Evolutionary conservation across 92 coral and sea anemone species (phyloP).

Genomic region (Siderastrea radians): DNA sequence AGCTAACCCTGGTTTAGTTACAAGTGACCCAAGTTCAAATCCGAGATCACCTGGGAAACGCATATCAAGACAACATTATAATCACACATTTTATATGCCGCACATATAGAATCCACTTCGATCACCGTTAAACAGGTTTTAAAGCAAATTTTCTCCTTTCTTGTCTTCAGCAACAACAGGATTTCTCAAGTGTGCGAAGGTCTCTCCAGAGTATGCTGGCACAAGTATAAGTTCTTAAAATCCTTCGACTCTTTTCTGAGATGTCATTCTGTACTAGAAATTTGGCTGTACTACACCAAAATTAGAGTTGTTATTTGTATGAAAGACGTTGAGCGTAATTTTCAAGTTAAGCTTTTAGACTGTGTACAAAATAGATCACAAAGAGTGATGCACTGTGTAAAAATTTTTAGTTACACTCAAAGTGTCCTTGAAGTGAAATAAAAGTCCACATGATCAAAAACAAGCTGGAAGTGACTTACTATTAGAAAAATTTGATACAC

Average conservation of each 20-base stretch:
- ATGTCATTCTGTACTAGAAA: no score
- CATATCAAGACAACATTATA: no score
- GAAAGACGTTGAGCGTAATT: no score
- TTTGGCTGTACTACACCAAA: no score
- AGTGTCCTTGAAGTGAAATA: not conserved
- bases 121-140: not conserved
- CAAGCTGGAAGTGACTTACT: not conserved
- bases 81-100: no score
- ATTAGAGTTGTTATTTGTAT: no score
- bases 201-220: conserved; percentile 98
- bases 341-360: not conserved
- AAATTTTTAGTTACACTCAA: not conserved
- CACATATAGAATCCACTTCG: no score
- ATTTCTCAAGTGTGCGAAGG: conserved; percentile 96
- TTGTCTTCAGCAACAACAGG: conserved; percentile 95
- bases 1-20: no score
- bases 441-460: not conserved
- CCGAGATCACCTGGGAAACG: no score
- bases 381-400: not conserved
- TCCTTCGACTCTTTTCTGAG: no score
- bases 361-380: not conserved
- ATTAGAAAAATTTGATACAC: no score
- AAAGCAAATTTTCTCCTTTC: not conserved
- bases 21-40: no score
- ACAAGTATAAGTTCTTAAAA: conserved; percentile 73